Conservation (phyloP, 1,140 invertebrate species). For the Tetragnatha versicolor region DNA sequence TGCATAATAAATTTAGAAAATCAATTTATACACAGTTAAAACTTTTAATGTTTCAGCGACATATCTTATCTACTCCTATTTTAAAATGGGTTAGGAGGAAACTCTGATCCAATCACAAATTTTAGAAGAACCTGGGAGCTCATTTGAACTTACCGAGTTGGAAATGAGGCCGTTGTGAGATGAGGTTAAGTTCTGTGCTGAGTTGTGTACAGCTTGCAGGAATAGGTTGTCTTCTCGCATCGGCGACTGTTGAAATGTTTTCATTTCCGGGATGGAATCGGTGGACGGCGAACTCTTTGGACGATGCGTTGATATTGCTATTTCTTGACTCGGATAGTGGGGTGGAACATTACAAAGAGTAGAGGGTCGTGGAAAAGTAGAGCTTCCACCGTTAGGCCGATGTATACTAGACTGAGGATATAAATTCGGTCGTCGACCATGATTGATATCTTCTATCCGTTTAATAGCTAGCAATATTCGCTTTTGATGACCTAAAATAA, state of each 20-base stretch:
- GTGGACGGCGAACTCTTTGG: constrained; percentile 55
- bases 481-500: constrained; percentile 88
- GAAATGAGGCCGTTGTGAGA: constrained; percentile 21
- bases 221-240: constrained; percentile 39
- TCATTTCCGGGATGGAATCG: constrained; percentile 55
- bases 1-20: too few species aligned
- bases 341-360: constrained; percentile 40
- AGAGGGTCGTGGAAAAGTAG: constrained; percentile 41
- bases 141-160: constrained; percentile 32
- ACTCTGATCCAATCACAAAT: neutral
- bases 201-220: constrained; percentile 38
- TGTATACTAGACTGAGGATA: constrained; percentile 15
- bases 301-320: constrained; percentile 52
- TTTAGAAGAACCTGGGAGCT: too few species aligned
- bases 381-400: neutral
- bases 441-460: constrained; percentile 87
- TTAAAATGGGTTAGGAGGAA: too few species aligned
- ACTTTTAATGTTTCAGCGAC: too few species aligned
- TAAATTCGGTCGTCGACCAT: constrained; percentile 48
- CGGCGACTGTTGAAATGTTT: constrained; percentile 56
- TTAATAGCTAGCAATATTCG: constrained; percentile 96
- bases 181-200: constrained; percentile 23
- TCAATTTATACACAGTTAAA: too few species aligned
- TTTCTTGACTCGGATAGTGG: constrained; percentile 48
- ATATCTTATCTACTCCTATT: too few species aligned